phyloP scores from a whole-genome alignment of 2,113 vertebrate species.

The Silurus asotus region DNA sequence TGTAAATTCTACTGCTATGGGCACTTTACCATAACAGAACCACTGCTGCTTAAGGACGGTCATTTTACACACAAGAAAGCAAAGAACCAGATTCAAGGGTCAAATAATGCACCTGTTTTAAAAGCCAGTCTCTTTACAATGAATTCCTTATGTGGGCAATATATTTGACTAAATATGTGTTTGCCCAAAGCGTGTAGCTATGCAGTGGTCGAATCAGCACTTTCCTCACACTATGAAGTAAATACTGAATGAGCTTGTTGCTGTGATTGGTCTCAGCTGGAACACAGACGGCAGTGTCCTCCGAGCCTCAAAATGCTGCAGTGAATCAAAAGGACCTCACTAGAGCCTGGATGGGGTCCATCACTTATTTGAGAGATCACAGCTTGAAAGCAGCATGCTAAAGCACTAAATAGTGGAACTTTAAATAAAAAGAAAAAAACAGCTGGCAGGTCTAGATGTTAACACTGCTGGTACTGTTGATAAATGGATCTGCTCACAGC shows the following conservation, averaged over 20 bases:
- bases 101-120: slow-evolving; percentile 61
- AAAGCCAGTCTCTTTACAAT: slow-evolving; percentile 53
- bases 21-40: slow-evolving; percentile 7
- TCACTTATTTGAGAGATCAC: slow-evolving; percentile 47
- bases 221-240: slow-evolving; percentile 51
- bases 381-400: slow-evolving; percentile 51
- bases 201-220: slow-evolving; percentile 42
- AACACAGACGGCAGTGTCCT: not conserved
- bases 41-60: not conserved
- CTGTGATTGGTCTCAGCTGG: slow-evolving; percentile 64
- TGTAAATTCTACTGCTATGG: not conserved
- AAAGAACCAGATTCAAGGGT: not conserved
- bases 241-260: slow-evolving; percentile 56
- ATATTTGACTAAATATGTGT: slow-evolving; percentile 57
- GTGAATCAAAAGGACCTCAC: slow-evolving; percentile 32
- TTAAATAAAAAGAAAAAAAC: slow-evolving; percentile 59
- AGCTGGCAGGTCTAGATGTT: slow-evolving; percentile 52
- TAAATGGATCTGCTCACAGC: slow-evolving; percentile 23
- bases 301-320: slow-evolving; percentile 32
- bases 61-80: not conserved
- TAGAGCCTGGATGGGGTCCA: slow-evolving; percentile 47
- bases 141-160: slow-evolving; percentile 54
- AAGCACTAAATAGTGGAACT: slow-evolving; percentile 43
- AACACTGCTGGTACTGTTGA: slow-evolving; percentile 33
- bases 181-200: slow-evolving; percentile 49